Evolutionary conservation across 2,888 invertebrate species (phyloP), one percentile per base, ranked within the genome.

Genomic region (Drosophila lacicola): DNA sequence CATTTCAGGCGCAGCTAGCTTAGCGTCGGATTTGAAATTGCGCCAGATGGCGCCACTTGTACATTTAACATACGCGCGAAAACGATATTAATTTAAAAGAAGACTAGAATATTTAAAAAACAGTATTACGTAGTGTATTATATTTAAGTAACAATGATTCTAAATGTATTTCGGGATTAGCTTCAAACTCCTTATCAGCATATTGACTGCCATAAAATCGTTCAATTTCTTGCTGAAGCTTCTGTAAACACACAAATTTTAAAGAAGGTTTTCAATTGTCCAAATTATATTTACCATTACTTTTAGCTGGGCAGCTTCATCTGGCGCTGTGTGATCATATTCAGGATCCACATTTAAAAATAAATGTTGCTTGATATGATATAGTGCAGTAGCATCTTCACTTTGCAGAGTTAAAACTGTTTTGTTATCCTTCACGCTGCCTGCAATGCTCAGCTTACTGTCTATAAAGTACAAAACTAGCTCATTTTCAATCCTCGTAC

Each of bases 221-320:
- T 25, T 90, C 89, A 49, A 88, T 57, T 41, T 90, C 83, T 36
- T 78, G 81, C 60, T 91, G 91, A 5, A 82, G 65, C 74, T 88
- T 89, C 91, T 91, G 41, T 8, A 60, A 66, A 70, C 45, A 42
- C 53, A 13, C 21, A 45, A 25, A 29, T 41, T 14, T 50, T 54
- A 3, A 3, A 29, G 8, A 29, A 29, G 8, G 29, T 29, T 29
- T 39, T 49, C 14, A 33, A 49, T n/a, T 19, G 25, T 41, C 13
- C 21, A 9, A 6, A 19, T n/a, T n/a, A 46, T 47, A 36, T 13
- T 60, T 72, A 90, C 90, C 81, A 82, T 42, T 17, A 84, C 53
- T 44, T 51, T 55, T n/a, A 68, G 45, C 10, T 50, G 34, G 36
- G 57, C 11, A 5, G 37, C 13, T 39, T 72, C 54, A 13, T 51